Conservation (phyloP, 1,140 invertebrate genomes). For the Rhynchophorus ferrugineus region DNA sequence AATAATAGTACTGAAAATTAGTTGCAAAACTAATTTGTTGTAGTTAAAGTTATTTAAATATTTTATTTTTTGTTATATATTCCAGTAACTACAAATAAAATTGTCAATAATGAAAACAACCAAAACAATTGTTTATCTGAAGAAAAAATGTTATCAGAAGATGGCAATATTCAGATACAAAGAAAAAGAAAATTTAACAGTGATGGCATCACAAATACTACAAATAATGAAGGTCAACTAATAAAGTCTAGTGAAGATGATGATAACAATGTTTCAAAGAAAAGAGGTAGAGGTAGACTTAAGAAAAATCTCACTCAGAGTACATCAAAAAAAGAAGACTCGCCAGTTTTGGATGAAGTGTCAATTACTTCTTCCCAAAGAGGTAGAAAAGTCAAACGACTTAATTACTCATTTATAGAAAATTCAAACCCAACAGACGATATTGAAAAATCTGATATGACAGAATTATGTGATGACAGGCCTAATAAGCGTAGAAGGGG, state of each 20-base stretch:
- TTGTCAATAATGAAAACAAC: no score
- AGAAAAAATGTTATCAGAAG: no score
- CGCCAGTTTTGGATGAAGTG: not conserved
- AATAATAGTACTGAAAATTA: no score
- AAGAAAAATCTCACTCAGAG: slow-evolving; percentile 1
- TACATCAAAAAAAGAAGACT: not conserved
- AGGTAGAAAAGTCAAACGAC: slow-evolving; percentile 1
- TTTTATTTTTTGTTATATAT: no score
- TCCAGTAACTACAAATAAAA: no score
- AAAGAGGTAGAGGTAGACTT: slow-evolving; percentile 5
- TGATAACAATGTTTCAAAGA: not conserved
- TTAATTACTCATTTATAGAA: slow-evolving; percentile 1
- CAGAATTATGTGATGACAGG: not conserved
- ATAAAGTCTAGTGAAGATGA: no score
- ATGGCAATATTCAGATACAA: no score
- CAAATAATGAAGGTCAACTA: not conserved
- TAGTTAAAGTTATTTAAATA: no score
- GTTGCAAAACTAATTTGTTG: no score
- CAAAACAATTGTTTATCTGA: no score
- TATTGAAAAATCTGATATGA: no score
- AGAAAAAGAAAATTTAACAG: not conserved
- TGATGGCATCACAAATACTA: not conserved
- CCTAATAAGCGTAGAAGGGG: not conserved
- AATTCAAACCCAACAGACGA: not conserved
- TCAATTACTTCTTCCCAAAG: not conserved